These are phyloP conservation scores for Leucoraja ocellata DNA, from an alignment of 2,797 vertebrate genomes.

Conservation along the genomic window DNA sequence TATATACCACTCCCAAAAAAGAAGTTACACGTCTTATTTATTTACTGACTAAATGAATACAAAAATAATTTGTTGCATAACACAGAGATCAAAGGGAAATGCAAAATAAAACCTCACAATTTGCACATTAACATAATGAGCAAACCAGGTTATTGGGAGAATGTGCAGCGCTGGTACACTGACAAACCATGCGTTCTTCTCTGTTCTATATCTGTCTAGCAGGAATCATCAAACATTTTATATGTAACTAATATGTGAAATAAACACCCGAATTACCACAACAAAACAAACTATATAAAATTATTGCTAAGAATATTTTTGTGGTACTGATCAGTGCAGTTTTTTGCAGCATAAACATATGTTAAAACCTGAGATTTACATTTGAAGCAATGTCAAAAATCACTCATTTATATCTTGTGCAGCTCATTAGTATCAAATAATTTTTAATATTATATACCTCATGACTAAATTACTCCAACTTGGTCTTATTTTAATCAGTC, in stretches of 20 bases:
- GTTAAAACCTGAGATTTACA: background rate
- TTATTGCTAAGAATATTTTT: no score
- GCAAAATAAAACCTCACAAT: background rate
- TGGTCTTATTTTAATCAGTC: no score
- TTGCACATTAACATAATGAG: background rate
- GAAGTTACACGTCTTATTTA: background rate
- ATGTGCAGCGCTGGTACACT: background rate
- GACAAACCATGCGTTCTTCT: background rate
- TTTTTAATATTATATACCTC: no score
- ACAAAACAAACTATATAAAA: no score
- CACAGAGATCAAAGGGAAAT: background rate
- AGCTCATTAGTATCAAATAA: slow-evolving; percentile 1
- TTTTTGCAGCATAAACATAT: background rate
- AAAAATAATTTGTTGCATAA: background rate
- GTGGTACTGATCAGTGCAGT: no score
- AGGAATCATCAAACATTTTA: background rate
- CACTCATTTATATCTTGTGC: background rate
- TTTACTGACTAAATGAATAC: background rate
- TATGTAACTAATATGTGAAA: background rate
- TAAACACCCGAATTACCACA: background rate
- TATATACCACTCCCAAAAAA: background rate
- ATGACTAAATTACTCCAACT: no score
- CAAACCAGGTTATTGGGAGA: background rate
- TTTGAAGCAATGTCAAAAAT: background rate
- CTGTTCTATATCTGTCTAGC: background rate